Evolutionary conservation across 2,113 vertebrate species (phyloP).

Genomic region (Anguilla rostrata): DNA sequence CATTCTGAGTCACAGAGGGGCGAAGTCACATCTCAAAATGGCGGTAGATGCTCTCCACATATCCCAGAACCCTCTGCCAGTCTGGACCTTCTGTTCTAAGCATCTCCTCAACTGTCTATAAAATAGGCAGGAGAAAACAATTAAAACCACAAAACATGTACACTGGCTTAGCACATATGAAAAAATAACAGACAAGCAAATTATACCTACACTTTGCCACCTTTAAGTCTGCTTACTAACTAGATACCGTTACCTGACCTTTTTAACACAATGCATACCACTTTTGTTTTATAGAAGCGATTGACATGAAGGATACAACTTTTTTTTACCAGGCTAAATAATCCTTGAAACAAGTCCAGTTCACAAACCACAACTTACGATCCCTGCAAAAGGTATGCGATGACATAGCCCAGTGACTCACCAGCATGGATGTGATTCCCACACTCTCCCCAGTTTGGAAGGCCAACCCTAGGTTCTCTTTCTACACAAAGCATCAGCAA

Average conservation of each 20-base stretch:
- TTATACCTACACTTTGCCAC: too few relatives aligned
- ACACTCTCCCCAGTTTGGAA: constrained; percentile 59
- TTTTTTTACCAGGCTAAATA: too few relatives aligned
- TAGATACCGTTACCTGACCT: too few relatives aligned
- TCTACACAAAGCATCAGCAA: constrained; percentile 47
- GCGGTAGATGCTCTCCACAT: constrained; percentile 70
- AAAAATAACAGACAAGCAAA: neutral
- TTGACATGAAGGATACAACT: too few relatives aligned
- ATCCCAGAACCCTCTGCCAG: constrained; percentile 72
- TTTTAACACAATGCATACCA: neutral
- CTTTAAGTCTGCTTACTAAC: too few relatives aligned
- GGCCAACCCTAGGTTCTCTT: constrained; percentile 60
- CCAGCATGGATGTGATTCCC: constrained; percentile 63
- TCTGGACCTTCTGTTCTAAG: constrained; percentile 65
- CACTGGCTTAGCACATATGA: neutral
- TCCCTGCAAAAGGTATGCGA: neutral
- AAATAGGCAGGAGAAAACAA: constrained; percentile 17
- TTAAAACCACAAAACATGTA: neutral
- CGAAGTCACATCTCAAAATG: constrained; percentile 69
- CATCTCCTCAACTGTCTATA: constrained; percentile 66
- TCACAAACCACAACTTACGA: neutral
- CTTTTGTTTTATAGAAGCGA: neutral
- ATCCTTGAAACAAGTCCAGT: too few relatives aligned
- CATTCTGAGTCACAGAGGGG: neutral
- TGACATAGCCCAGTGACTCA: constrained; percentile 35